phyloP scores from a whole-genome alignment of 2,888 invertebrate genomes.

The Didymodactylos carnosus region DNA sequence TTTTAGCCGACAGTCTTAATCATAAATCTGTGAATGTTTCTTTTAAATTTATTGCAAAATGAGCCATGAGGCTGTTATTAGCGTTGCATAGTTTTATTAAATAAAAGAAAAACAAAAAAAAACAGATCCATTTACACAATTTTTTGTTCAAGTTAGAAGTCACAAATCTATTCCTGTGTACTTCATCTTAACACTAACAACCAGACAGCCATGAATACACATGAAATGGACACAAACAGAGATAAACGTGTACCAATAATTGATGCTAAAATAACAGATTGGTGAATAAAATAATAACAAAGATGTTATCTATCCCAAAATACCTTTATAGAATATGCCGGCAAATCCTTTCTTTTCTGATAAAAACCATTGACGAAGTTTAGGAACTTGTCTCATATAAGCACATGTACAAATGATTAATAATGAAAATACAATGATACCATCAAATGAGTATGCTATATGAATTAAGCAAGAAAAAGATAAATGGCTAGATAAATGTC shows the following conservation, averaged over 20 bases:
- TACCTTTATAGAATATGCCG: conserved; percentile 37
- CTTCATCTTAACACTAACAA: conserved; percentile 27
- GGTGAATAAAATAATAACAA: conserved; percentile 8
- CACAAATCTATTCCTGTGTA: no score
- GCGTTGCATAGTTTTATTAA: no score
- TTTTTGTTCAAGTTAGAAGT: no score
- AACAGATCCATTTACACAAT: no score
- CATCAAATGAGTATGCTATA: conserved; percentile 31
- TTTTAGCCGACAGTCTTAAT: no score
- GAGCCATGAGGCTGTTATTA: no score
- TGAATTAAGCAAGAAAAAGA: no score
- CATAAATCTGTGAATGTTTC: no score
- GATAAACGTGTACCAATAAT: conserved; percentile 36
- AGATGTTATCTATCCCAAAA: background rate
- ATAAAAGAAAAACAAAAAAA: no score
- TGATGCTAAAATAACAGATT: conserved; percentile 28
- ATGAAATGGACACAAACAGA: conserved; percentile 29
- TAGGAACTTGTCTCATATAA: conserved; percentile 35
- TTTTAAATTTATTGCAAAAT: no score
- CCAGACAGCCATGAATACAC: conserved; percentile 31
- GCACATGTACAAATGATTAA: conserved; percentile 36
- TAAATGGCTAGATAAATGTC: no score
- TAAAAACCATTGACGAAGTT: conserved; percentile 34
- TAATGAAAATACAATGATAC: conserved; percentile 34
- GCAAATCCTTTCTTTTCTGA: conserved; percentile 36